Evolutionary conservation across 2,797 vertebrate species (phyloP), one percentile per base, ranked within the genome.

Genomic region (Pangasius djambal): DNA sequence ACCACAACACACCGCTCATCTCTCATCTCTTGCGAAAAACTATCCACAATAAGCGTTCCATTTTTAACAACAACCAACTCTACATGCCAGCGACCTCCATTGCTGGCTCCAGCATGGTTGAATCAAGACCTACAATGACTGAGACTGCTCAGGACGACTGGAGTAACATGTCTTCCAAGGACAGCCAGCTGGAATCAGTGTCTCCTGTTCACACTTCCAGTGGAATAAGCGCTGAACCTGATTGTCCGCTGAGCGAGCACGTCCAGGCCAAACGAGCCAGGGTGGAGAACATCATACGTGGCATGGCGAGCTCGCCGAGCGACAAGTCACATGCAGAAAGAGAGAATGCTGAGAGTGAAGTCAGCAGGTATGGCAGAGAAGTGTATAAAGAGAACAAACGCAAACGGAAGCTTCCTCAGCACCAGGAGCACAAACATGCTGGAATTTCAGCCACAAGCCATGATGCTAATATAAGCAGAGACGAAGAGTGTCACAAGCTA

Each of bases 251-350:
- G 2, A 91, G 94, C 0, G 96, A 97, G 88, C 96, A 98, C 84
- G 91, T 97, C 88, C 96, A 91, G 93, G 98, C 97, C 63, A 99
- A 99, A 91, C 95, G 97, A 50, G 97, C 98, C 89, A 95, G 98
- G 83, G 98, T 99, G 90, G 98, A 99, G 93, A 98, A 97, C 93
- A 98, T 98, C 77, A 95, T 99, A 90, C 95, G 93, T 91, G 97
- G 97, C 69, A 99, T 99, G 97, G 96, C 94, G 0, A 94, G 97
- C 48, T 96, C 97, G 83, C 96, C 97, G n/a, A 93, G 92, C 50
- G 91, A 94, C 63, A 91, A 90, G 75, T 91, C 72, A n/a, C 87
- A 86, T 5, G 91, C 84, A 67, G 86, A 89, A n/a, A 74, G 0
- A 9, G 93, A 94, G 78, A 77, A 88, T 82, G 65, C 89, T 25